Evolutionary conservation across 2,113 vertebrate genomes (phyloP).

Genomic region (Zosterops lateralis): DNA sequence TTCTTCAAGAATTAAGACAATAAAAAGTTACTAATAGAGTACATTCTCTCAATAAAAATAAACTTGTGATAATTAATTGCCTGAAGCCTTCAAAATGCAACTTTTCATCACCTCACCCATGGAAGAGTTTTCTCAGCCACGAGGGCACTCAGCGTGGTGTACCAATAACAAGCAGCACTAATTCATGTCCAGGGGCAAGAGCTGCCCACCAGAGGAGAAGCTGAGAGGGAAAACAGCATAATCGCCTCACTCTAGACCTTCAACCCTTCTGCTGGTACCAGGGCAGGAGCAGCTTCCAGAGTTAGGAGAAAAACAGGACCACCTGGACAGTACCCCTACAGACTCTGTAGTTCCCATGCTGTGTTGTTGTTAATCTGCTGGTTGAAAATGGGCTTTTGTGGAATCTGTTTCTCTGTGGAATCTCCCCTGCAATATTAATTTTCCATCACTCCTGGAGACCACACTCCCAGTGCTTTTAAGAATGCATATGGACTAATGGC

Average conservation of each 20-base stretch:
- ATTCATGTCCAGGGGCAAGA: neutral
- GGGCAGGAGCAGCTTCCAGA: neutral
- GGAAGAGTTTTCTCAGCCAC: neutral
- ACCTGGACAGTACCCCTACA: neutral
- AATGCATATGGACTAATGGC: neutral
- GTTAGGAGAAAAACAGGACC: neutral
- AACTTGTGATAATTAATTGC: neutral
- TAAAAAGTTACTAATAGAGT: neutral
- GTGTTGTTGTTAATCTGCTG: neutral
- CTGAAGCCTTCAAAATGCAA: neutral
- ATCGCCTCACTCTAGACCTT: neutral
- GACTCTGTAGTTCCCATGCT: neutral
- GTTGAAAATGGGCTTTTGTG: neutral
- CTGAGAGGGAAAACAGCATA: neutral
- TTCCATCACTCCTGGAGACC: neutral
- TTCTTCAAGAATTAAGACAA: conserved; percentile 56
- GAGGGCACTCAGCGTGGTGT: neutral
- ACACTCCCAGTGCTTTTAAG: neutral
- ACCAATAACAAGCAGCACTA: neutral
- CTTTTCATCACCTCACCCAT: neutral
- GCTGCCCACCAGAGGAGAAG: neutral
- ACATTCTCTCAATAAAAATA: neutral
- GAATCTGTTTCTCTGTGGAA: neutral
- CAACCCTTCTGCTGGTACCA: neutral
- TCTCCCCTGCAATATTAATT: neutral